phyloP scores from a whole-genome alignment of 92 coral and sea anemone genomes.

The Zoanthus solanderi region DNA sequence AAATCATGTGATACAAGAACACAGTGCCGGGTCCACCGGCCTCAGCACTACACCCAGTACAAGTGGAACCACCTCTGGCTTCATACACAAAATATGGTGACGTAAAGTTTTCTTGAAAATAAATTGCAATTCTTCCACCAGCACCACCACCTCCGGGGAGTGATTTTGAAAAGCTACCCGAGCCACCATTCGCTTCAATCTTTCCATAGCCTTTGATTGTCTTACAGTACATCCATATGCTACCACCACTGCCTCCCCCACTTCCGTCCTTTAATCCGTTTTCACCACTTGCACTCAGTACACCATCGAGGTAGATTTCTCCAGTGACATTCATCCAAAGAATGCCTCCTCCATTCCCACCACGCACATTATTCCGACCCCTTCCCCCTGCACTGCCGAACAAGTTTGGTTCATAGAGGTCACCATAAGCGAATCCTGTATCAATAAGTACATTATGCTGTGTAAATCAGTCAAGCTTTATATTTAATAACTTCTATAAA shows the following conservation, averaged over 20 bases:
- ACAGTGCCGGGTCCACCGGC: slow-evolving; percentile 86
- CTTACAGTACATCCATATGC: slow-evolving; percentile 79
- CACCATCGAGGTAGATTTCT: slow-evolving; percentile 70
- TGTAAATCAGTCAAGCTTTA: background rate
- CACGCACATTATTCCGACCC: slow-evolving; percentile 48
- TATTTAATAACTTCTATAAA: too few relatives aligned
- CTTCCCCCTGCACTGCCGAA: slow-evolving; percentile 81
- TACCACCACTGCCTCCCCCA: slow-evolving; percentile 87
- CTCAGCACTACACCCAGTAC: slow-evolving; percentile 63
- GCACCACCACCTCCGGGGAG: slow-evolving; percentile 80
- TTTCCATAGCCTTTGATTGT: slow-evolving; percentile 73
- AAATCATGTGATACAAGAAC: slow-evolving; percentile 74
- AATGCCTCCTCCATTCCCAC: slow-evolving; percentile 82
- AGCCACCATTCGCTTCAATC: slow-evolving; percentile 75
- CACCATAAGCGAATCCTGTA: slow-evolving; percentile 70
- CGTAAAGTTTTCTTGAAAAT: slow-evolving; percentile 68
- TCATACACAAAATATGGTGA: slow-evolving; percentile 77
- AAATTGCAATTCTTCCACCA: slow-evolving; percentile 79
- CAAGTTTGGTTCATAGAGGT: slow-evolving; percentile 73
- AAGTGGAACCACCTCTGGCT: slow-evolving; percentile 71
- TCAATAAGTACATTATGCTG: background rate
- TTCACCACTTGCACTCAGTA: slow-evolving; percentile 74
- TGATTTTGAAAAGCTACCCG: slow-evolving; percentile 45
- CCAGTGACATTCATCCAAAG: slow-evolving; percentile 79
- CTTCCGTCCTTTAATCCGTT: slow-evolving; percentile 59